Conservation (phyloP, 2,797 vertebrate genomes). For the Mastacembelus armatus region DNA sequence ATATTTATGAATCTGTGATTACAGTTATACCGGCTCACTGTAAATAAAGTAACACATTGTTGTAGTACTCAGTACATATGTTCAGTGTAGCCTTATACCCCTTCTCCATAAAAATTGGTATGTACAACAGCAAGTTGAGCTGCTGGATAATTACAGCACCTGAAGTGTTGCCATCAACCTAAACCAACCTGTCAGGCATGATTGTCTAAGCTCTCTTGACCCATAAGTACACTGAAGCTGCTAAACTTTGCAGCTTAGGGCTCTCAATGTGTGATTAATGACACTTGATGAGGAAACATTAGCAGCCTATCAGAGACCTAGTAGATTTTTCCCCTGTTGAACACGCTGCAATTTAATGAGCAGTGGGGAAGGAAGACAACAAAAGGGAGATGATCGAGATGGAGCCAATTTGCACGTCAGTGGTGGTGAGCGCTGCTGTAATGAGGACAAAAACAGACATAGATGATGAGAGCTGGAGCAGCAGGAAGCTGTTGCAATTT, state of each 20-base stretch:
- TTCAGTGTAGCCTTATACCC: not conserved
- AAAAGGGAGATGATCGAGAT: slow-evolving; percentile 76
- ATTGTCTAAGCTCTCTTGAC: slow-evolving; percentile 25
- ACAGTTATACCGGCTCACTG: slow-evolving; percentile 11
- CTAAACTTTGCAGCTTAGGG: slow-evolving; percentile 45
- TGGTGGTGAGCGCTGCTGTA: slow-evolving; percentile 37
- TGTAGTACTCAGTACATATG: not conserved
- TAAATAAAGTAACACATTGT: not conserved
- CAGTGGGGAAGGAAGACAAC: slow-evolving; percentile 61
- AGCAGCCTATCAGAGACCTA: slow-evolving; percentile 56
- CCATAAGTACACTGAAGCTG: slow-evolving; percentile 26
- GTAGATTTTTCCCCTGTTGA: slow-evolving; percentile 35
- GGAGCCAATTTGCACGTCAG: slow-evolving; percentile 75
- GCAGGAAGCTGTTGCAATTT: slow-evolving; percentile 34
- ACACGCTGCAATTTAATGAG: slow-evolving; percentile 73
- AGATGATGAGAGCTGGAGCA: slow-evolving; percentile 40
- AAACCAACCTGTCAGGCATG: slow-evolving; percentile 34
- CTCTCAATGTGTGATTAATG: slow-evolving; percentile 76
- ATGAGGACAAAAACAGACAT: slow-evolving; percentile 58
- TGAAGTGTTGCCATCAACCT: slow-evolving; percentile 8
- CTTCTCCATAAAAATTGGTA: not conserved
- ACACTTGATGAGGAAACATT: slow-evolving; percentile 71
- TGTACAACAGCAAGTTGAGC: not conserved
- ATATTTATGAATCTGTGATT: slow-evolving; percentile 47
- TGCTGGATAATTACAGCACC: not conserved